Evolutionary conservation across 1,140 invertebrate species (phyloP), one percentile per base, ranked within the genome.

Genomic region (Episyrphus balteatus): DNA sequence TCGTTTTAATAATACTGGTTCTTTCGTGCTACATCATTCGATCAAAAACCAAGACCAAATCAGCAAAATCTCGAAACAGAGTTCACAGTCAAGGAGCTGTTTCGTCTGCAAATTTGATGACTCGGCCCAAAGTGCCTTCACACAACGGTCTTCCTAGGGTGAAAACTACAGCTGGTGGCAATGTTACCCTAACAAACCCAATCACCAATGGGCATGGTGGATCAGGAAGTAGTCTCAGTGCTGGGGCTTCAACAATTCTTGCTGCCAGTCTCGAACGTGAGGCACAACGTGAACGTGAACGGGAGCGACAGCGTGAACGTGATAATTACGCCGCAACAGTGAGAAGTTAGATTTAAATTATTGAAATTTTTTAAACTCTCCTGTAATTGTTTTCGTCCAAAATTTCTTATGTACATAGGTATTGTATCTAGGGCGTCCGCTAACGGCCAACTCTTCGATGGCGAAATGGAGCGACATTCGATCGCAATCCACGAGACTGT

Each of bases 221-320:
- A 19, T 72, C 72, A 13, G 62, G 75, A 51, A 70, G 72, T 56
- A 75, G 72, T 54, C 70, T 75, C 46, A 72, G 70, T 5, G 67
- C 75, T 0, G 73, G 72, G 32, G 70, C 70, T 49, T 70, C 68
- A 56, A 73, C 70, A 36, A 73, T 73, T 49, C 60, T 73, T 21
- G 72, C 68, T 18, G 42, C 50, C 7, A 59, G 54, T 31, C 53
- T 61, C 13, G 54, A 55, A 31, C 50, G 53, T 2, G 37, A 62
- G 41, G 39, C 56, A 45, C 57, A 66, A 41, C 53, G 59, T 6
- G 59, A 62, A 21, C 52, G 59, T 2, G 64, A 67, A 38, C 52
- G 61, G 6, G 63, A 55, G 37, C 52, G 62, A 7, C 62, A 67
- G 19, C 51, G 58, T 1, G 58, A 67, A 39, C 52, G 61, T 11